These are phyloP conservation scores for Phrynocephalus versicolor DNA, from an alignment of 2,113 vertebrate species.

Conservation along the genomic window DNA sequence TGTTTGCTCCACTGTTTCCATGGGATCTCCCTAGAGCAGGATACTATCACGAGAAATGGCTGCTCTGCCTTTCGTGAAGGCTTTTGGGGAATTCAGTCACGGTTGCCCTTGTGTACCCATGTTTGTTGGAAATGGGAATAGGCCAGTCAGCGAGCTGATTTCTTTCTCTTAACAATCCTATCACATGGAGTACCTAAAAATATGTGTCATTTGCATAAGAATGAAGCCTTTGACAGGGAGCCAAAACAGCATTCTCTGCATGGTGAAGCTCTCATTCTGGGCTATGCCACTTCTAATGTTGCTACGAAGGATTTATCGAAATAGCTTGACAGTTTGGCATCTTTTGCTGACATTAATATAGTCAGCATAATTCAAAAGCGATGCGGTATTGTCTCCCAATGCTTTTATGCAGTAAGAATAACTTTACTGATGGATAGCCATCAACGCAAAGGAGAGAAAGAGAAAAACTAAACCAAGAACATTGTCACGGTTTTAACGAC, in stretches of 20 bases:
- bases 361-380: background rate
- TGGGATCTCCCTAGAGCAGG: background rate
- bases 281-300: slow-evolving; percentile 20
- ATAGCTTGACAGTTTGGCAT: slow-evolving; percentile 1
- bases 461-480: background rate
- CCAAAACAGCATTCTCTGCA: background rate
- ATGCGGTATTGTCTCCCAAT: background rate
- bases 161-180: background rate
- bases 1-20: background rate
- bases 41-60: background rate
- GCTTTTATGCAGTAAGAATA: slow-evolving; percentile 17
- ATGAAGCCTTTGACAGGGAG: background rate
- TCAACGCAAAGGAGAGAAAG: background rate
- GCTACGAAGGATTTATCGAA: slow-evolving; percentile 18
- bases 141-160: background rate
- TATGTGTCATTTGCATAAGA: background rate
- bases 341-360: slow-evolving; percentile 7
- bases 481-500: slow-evolving; percentile 15
- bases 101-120: background rate
- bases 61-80: background rate
- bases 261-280: slow-evolving; percentile 4
- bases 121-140: background rate
- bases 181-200: background rate
- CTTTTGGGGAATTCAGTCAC: background rate
- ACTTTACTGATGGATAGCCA: slow-evolving; percentile 27